phyloP scores from a whole-genome alignment of 2,113 vertebrate genomes.

The Mellivora capensis region DNA sequence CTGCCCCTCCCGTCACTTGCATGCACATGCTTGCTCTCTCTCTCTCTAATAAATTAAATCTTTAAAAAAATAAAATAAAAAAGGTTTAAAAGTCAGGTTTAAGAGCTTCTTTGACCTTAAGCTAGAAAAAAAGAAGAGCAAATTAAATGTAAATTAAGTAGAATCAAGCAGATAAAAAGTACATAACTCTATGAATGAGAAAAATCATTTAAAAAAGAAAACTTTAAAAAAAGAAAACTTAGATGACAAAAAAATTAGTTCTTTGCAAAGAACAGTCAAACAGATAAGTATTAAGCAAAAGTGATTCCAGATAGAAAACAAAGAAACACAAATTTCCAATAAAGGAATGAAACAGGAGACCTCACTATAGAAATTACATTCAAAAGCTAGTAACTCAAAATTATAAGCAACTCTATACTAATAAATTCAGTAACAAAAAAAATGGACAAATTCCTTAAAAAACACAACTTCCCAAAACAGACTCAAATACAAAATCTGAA shows the following conservation, averaged over 20 bases:
- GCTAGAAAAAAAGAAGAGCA: background rate
- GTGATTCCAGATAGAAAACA: background rate
- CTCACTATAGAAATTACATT: background rate
- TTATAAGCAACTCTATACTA: background rate
- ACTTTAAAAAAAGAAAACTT: background rate
- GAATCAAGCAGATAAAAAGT: background rate
- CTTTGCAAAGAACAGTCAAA: background rate
- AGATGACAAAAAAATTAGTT: background rate
- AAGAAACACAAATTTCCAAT: background rate
- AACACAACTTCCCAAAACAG: background rate
- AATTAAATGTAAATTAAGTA: slow-evolving; percentile 9
- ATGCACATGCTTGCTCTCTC: too few relatives aligned
- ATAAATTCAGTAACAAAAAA: background rate
- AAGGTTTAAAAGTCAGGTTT: background rate
- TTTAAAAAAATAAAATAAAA: background rate
- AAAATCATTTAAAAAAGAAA: background rate
- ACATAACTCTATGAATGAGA: background rate
- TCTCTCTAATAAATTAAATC: background rate
- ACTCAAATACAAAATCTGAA: background rate
- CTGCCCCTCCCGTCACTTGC: too few relatives aligned
- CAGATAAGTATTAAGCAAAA: background rate
- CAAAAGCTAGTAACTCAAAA: background rate
- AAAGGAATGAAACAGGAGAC: background rate
- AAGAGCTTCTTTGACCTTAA: background rate
- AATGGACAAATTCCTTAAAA: background rate